Conservation (phyloP, 2,113 vertebrate genomes). For the Campylorhamphus procurvoides region DNA sequence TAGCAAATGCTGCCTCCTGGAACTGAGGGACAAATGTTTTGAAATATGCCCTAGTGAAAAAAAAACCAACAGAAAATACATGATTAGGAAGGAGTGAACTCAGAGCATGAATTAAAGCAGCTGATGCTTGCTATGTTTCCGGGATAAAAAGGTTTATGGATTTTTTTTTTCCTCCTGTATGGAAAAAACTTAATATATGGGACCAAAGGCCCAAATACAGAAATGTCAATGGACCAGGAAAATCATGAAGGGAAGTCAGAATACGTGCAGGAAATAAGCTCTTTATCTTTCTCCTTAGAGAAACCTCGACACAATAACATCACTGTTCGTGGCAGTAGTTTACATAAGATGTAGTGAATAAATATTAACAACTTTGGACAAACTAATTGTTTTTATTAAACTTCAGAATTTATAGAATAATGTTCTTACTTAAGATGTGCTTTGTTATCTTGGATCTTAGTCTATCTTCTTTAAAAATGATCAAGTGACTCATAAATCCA, state of each 20-base stretch:
- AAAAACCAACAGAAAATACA: background rate
- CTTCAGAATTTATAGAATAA: background rate
- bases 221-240: background rate
- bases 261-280: background rate
- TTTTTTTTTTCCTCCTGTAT: accelerated
- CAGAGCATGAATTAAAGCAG: background rate
- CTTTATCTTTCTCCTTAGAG: background rate
- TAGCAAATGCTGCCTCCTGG: constrained; percentile 97
- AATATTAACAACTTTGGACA: background rate
- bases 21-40: constrained; percentile 97
- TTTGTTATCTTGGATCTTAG: background rate
- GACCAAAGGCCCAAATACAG: background rate
- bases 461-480: background rate
- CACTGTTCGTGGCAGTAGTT: background rate
- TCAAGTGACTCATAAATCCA: background rate
- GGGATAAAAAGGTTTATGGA: background rate
- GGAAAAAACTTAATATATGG: background rate
- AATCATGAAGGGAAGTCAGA: background rate
- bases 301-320: background rate
- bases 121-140: background rate
- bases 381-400: background rate
- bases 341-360: background rate
- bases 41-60: constrained; percentile 88
- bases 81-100: constrained; percentile 52
- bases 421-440: background rate